phyloP scores from a whole-genome alignment of 2,797 vertebrate genomes.

The Babyrousa celebensis region DNA sequence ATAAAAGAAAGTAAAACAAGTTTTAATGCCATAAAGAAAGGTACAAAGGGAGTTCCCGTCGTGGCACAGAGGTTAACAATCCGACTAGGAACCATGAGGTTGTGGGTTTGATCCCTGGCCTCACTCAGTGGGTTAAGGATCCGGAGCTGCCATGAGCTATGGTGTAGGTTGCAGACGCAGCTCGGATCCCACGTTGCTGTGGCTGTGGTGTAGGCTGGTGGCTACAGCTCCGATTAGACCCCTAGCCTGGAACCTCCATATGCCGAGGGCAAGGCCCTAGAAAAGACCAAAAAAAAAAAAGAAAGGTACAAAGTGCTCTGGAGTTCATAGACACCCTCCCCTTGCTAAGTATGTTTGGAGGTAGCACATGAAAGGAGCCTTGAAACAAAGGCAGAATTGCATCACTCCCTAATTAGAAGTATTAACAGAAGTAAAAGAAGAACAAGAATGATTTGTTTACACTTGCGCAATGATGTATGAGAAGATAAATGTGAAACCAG shows the following conservation, averaged over 20 bases:
- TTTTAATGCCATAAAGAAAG: slow-evolving; percentile 49
- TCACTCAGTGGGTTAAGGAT: too few species aligned
- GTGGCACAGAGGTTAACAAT: too few species aligned
- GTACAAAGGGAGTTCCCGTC: not conserved
- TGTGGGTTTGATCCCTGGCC: too few species aligned
- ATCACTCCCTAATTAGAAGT: not conserved
- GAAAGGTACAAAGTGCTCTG: slow-evolving; percentile 39
- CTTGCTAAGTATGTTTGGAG: not conserved
- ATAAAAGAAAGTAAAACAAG: slow-evolving; percentile 65
- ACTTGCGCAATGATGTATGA: slow-evolving; percentile 6
- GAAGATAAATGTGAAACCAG: slow-evolving; percentile 43
- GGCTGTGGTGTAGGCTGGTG: too few species aligned
- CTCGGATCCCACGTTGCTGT: too few species aligned
- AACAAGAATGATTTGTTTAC: slow-evolving; percentile 24
- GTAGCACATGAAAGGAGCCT: slow-evolving; percentile 24
- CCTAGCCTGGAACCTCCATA: too few species aligned
- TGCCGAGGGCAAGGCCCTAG: too few species aligned
- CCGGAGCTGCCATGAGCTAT: too few species aligned
- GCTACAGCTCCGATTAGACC: too few species aligned
- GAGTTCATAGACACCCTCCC: slow-evolving; percentile 44
- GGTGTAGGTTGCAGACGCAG: too few species aligned
- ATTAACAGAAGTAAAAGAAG: slow-evolving; percentile 17
- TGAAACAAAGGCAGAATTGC: not conserved
- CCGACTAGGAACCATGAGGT: too few species aligned
- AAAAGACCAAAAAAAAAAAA: not conserved